A percentile compares a stretch with the other conserved stretches of the same genome.
Evolutionary conservation across 37 sponge, comb jelly and placozoan genomes (phyloP).

Genomic region (Agelas oroides): DNA sequence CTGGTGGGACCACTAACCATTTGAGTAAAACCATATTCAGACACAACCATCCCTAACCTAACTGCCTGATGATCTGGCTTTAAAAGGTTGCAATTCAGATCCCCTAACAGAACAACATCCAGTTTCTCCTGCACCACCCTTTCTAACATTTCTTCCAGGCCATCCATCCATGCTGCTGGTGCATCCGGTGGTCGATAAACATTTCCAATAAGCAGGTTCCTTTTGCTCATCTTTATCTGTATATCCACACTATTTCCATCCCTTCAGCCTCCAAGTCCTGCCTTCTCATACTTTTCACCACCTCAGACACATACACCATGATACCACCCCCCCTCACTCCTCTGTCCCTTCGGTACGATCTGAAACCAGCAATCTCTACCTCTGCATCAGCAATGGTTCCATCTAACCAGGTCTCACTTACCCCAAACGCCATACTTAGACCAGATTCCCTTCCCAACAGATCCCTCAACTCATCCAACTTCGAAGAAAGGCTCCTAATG

Average conservation of each 20-base stretch:
- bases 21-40: conserved; percentile 5
- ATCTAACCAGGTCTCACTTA: background rate
- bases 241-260: conserved; percentile 29
- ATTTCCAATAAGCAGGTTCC: background rate
- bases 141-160: too few species aligned
- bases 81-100: too few species aligned
- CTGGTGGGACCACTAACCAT: conserved; percentile 6
- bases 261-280: conserved; percentile 13
- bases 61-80: too few species aligned
- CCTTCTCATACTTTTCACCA: conserved; percentile 22
- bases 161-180: too few species aligned
- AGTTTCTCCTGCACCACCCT: too few species aligned
- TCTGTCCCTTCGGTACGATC: too few species aligned
- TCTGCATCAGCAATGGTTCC: background rate
- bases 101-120: too few species aligned
- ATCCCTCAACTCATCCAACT: conserved; percentile 7
- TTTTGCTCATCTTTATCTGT: conserved; percentile 7
- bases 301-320: conserved; percentile 22
- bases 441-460: background rate
- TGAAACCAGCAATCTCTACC: too few species aligned
- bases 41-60: background rate
- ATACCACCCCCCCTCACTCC: conserved; percentile 16
- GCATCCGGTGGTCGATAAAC: too few species aligned
- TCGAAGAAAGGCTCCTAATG: conserved; percentile 14
- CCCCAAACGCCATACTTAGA: background rate